Evolutionary conservation across 2,888 invertebrate genomes (phyloP), one percentile per base, ranked within the genome.

Genomic region (Octodonta nipae): DNA sequence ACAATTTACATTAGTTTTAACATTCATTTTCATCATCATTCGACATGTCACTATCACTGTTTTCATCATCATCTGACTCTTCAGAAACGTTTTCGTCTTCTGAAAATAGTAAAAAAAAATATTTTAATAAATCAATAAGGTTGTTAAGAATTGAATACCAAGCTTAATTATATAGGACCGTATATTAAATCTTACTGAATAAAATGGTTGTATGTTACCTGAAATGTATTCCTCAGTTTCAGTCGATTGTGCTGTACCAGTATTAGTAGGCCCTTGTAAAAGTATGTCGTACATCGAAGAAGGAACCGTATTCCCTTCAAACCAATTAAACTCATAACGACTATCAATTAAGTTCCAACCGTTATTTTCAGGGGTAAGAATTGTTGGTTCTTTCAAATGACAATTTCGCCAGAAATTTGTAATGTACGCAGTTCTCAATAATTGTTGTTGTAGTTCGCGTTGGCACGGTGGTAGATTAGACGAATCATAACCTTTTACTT

Each of bases 131-230:
- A 26, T 26, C 26, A 32, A 32, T 11, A 34, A 26, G 25, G 15
- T 25, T 13, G 16, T 32, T 32, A 16, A 13, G 4, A 14, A 25
- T 32, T 25, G 16, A 14, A 32, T 29, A 28, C 25, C 29, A 4
- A n/a, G 29, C 34, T 29, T 29, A 34, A 30, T 30, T 34, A 34
- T 14, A 34, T 30, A 34, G 17, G 25, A 34, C 30, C 17, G 15
- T 13, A 17, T 34, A 30, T 26, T 30, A 6, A 30, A 16, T 34
- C 13, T 30, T 10, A 26, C 6, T 1, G 11, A 33, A 29, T 33
- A 14, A 33, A 29, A 33, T 13, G 30, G 5, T 13, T 30, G 3
- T 34, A 16, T 30, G 26, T 34, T 30, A 30, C 30, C 20, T 30
- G 15, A 16, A 34, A 30, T 34, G 16, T 17, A 26, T 34, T 34